Evolutionary conservation across 2,888 invertebrate genomes (phyloP), one percentile per base, ranked within the genome.

Genomic region (Calameuta filiformis): DNA sequence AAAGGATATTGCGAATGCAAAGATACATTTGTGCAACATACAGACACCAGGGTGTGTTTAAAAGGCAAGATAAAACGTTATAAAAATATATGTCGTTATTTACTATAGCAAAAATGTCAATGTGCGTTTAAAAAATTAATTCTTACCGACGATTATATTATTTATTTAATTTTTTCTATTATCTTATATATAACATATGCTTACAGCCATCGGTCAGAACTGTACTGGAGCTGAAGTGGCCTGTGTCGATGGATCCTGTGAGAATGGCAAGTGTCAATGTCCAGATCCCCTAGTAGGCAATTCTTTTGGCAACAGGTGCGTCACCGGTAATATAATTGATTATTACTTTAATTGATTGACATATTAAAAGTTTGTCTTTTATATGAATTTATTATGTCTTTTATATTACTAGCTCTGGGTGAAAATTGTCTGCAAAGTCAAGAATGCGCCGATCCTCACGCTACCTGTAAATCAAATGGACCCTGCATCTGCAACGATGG

Each of bases 161-260:
- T 23, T 56, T 56, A 23, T 23, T 56, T 40, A 6, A 15, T 56
- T 56, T 9, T 56, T 56, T 9, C 2, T 23, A 15, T 9, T 56
- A 56, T 56, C 1, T 56, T 23, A 23, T 6, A 23, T 9, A 56
- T 56, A 56, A 56, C 23, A 56, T 56, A 23, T 56, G 6, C 23
- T 56, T 56, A 56, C 9, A 56, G 56, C 56, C 9, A 23, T 56
- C 23, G 23, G 23, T 2, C 56, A 56, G 12, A 34, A 31, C 4
- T 77, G 77, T 40, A 56, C 33, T 12, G 35, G 1, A 33, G 40
- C 30, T 23, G 75, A 71, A 12, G 11, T 69, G 3, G 4, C 31
- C 23, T 77, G 77, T 35, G 15, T 77, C 37, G 77, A 76, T 9
- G 77, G 77, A 75, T 71, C 40, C n/a, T 77, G 77, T 69, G 23